A percentile compares a stretch with the other conserved stretches of the same genome.
Conservation (phyloP, 2,797 vertebrate species). For the Platalea minor region DNA sequence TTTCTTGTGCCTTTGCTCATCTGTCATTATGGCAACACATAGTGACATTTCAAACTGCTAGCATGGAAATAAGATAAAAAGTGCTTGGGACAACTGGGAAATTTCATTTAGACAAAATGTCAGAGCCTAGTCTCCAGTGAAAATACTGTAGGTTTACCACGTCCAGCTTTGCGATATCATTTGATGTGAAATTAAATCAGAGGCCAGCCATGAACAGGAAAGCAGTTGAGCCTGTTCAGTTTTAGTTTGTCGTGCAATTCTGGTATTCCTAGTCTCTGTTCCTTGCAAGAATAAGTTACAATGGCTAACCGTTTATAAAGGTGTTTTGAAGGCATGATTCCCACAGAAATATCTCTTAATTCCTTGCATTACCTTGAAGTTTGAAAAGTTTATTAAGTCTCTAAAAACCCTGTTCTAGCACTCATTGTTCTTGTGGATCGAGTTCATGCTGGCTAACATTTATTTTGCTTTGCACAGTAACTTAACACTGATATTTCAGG, state of each 20-base stretch:
- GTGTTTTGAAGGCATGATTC: background rate
- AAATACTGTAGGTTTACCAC: slow-evolving; percentile 65
- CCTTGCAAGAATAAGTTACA: background rate
- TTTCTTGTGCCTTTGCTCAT: slow-evolving; percentile 64
- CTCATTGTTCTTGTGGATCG: slow-evolving; percentile 68
- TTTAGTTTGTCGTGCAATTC: background rate
- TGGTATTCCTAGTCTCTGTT: background rate
- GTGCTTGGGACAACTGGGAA: slow-evolving; percentile 76
- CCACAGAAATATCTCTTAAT: background rate
- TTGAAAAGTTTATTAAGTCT: background rate
- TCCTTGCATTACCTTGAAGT: background rate
- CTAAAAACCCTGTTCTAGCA: background rate
- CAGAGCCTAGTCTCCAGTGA: slow-evolving; percentile 64
- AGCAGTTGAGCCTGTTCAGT: background rate
- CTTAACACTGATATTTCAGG: slow-evolving; percentile 73
- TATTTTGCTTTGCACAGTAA: slow-evolving; percentile 68
- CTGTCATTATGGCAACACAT: slow-evolving; percentile 61
- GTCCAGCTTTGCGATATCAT: slow-evolving; percentile 57
- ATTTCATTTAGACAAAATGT: slow-evolving; percentile 75
- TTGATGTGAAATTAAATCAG: slow-evolving; percentile 72
- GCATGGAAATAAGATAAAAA: slow-evolving; percentile 74
- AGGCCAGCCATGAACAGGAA: slow-evolving; percentile 24
- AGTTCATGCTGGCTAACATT: slow-evolving; percentile 60
- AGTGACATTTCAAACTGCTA: slow-evolving; percentile 69
- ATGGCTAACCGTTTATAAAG: background rate